A percentile compares a stretch with the other conserved stretches of the same genome.
phyloP scores from a whole-genome alignment of 2,113 vertebrate genomes.

The Bolborhynchus lineola region DNA sequence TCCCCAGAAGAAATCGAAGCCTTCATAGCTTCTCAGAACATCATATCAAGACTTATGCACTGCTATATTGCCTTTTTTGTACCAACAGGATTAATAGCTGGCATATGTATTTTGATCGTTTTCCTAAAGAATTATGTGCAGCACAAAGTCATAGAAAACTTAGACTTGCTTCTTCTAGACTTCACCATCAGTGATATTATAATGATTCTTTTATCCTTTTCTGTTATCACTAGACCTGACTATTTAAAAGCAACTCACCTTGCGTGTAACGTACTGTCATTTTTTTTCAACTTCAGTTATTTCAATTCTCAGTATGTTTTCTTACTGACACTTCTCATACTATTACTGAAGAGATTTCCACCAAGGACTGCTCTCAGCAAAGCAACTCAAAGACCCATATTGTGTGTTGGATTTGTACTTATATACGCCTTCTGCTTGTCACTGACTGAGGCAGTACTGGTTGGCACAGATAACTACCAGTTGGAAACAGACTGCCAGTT shows the following conservation, averaged over 20 bases:
- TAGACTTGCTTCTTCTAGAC: slow-evolving; percentile 68
- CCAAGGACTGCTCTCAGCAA: not conserved
- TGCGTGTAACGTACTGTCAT: slow-evolving; percentile 72
- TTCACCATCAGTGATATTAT: slow-evolving; percentile 74
- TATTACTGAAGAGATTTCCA: slow-evolving; percentile 44
- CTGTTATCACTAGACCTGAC: slow-evolving; percentile 64
- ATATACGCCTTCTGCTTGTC: slow-evolving; percentile 58
- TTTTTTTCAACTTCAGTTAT: slow-evolving; percentile 74
- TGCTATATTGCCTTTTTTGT: slow-evolving; percentile 70
- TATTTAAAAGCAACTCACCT: slow-evolving; percentile 67
- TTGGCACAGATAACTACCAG: slow-evolving; percentile 35
- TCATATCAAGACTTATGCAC: slow-evolving; percentile 73
- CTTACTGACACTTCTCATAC: slow-evolving; percentile 43
- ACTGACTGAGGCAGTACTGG: slow-evolving; percentile 55
- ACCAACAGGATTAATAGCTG: slow-evolving; percentile 65
- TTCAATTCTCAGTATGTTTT: slow-evolving; percentile 71
- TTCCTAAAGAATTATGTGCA: slow-evolving; percentile 69
- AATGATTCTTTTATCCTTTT: slow-evolving; percentile 77
- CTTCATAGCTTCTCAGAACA: slow-evolving; percentile 58
- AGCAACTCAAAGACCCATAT: not conserved
- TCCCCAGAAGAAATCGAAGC: not conserved
- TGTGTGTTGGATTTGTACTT: slow-evolving; percentile 40
- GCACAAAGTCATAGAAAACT: slow-evolving; percentile 18
- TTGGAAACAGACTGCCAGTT: slow-evolving; percentile 59
- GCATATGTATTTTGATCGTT: slow-evolving; percentile 67